Evolutionary conservation across 2,888 invertebrate genomes (phyloP), one percentile per base, ranked within the genome.

Genomic region (Dasypogon diadema): DNA sequence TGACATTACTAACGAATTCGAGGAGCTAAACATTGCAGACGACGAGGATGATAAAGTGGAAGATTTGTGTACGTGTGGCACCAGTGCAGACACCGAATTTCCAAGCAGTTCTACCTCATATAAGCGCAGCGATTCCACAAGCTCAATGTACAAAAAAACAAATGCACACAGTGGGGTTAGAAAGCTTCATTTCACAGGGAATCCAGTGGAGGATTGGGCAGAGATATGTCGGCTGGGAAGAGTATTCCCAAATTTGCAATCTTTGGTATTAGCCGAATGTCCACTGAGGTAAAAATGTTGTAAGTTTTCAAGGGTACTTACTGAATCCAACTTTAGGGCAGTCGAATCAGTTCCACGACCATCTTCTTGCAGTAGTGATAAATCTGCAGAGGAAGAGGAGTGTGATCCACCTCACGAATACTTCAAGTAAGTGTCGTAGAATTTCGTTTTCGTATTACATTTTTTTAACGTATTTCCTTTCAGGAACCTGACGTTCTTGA

Each of bases 111-210:
- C 65, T 26, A 54, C 46, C 4, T 24, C 72, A 54, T 79, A 78
- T 75, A 75, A 77, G 55, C 70, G 79, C 14, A 78, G 75, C 10
- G 79, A 78, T 60, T 78, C 79, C 16, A 79, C 78, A 1, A 78
- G 77, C 76, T 77, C 78, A 4, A 78, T 80, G 63, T 82, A 81
- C 76, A 83, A 82, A 30, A 82, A 81, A 77, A 82, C 82, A 74
- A 84, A 84, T 48, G 88, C 89, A 4, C 94, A 95, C 82, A 86
- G 88, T 14, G 89, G 91, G 34, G 86, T 97, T 63, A 92, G 91
- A 82, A 93, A 92, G 81, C 88, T 98, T 16, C 95, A 96, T 84
- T 94, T 97, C 81, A 96, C 93, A 78, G 94, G 94, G 37, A 97
- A 97, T 86, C 93, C 91, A 0, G 89, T 97, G n/a, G 90, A 91